Evolutionary conservation across 2,113 vertebrate species (phyloP).

Genomic region (Lampris incognitus): DNA sequence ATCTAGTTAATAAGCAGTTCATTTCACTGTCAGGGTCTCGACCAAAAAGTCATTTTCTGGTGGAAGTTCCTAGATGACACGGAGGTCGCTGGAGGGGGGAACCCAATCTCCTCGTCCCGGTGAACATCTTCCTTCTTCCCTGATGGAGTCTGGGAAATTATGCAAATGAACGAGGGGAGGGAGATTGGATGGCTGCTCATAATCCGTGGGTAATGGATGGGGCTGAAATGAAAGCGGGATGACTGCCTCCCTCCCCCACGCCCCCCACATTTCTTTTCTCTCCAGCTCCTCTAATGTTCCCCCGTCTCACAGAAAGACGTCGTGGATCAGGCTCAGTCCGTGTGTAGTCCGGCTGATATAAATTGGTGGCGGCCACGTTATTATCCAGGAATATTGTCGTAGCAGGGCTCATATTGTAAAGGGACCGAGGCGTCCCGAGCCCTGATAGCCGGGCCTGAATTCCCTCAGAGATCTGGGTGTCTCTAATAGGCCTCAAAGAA

Average conservation of each 20-base stretch:
- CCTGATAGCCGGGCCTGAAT: constrained; percentile 56
- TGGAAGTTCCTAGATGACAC: constrained; percentile 18
- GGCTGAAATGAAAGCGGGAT: constrained; percentile 51
- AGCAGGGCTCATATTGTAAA: constrained; percentile 35
- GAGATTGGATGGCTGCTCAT: constrained; percentile 34
- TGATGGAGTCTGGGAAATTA: constrained; percentile 46
- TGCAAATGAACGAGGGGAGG: constrained; percentile 66
- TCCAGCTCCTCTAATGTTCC: constrained; percentile 5
- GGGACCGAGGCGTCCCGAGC: constrained; percentile 46
- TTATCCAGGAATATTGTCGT: constrained; percentile 31
- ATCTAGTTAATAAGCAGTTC: constrained; percentile 44
- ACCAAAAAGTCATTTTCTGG: constrained; percentile 36
- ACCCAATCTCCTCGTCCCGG: constrained; percentile 15
- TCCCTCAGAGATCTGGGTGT: constrained; percentile 54
- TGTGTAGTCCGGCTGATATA: constrained; percentile 32
- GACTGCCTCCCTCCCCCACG: not conserved
- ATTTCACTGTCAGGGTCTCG: constrained; percentile 24
- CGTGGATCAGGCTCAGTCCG: not conserved
- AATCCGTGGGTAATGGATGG: constrained; percentile 47
- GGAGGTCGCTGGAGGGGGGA: constrained; percentile 31
- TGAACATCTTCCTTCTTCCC: constrained; percentile 18
- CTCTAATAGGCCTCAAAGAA: constrained; percentile 69
- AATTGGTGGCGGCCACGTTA: constrained; percentile 30
- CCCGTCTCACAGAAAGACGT: not conserved
- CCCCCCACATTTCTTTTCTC: constrained; percentile 20